Conservation (phyloP, 2,888 invertebrate genomes). For the Cylindroiulus punctatus region DNA sequence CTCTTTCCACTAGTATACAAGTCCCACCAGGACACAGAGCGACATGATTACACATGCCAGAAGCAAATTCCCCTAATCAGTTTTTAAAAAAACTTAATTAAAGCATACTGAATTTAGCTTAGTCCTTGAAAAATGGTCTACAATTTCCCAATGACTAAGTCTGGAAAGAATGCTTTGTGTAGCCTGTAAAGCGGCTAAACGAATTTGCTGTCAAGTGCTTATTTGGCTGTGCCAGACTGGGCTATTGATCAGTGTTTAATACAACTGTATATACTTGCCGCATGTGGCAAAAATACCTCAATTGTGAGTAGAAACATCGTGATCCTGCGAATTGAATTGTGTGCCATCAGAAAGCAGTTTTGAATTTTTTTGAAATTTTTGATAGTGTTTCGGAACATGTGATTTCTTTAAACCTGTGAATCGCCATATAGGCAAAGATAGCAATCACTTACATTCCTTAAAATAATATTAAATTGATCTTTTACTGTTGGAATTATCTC, state of each 20-base stretch:
- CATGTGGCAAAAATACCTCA: background rate
- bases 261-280: background rate
- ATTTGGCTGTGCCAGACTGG: background rate
- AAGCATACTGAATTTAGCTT: conserved; percentile 14
- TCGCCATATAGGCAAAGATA: background rate
- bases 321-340: too few species aligned
- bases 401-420: background rate
- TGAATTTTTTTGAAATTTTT: background rate
- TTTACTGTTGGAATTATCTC: background rate
- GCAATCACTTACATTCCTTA: background rate
- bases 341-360: too few species aligned
- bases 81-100: background rate
- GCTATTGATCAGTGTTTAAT: too few species aligned
- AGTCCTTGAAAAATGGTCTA: background rate
- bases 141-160: background rate
- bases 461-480: background rate
- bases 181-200: background rate
- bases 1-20: too few species aligned
- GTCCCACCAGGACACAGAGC: too few species aligned
- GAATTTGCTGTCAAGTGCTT: too few species aligned
- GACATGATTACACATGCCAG: background rate
- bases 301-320: too few species aligned
- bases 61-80: background rate
- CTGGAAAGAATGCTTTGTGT: background rate
- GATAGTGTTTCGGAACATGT: background rate